Conservation (phyloP, 2,797 vertebrate species). For the Xenopus petersii region DNA sequence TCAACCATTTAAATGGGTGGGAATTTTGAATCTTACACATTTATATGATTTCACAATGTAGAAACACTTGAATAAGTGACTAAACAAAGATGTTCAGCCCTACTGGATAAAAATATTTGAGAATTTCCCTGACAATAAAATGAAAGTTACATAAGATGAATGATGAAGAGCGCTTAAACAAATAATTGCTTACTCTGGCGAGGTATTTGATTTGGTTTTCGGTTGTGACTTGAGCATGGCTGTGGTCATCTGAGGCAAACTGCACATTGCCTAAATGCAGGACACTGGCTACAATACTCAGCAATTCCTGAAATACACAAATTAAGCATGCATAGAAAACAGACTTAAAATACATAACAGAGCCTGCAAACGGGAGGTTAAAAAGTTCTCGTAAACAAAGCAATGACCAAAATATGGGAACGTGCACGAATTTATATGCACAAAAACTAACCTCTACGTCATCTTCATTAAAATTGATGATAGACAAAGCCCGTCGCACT, state of each 20-base stretch:
- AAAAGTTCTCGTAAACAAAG: too few species aligned
- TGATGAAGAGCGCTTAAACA: neutral
- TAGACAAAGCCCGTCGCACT: slow-evolving; percentile 81
- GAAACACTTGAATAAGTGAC: too few species aligned
- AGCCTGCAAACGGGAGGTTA: too few species aligned
- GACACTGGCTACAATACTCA: slow-evolving; percentile 92
- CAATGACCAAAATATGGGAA: too few species aligned
- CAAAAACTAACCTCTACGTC: slow-evolving; percentile 85
- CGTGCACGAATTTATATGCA: too few species aligned
- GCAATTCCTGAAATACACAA: slow-evolving; percentile 73
- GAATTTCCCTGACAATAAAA: too few species aligned
- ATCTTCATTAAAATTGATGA: slow-evolving; percentile 86
- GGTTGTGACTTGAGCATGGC: slow-evolving; percentile 80
- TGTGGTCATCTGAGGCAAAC: slow-evolving; percentile 83
- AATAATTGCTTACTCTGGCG: slow-evolving; percentile 76
- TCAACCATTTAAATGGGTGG: too few species aligned
- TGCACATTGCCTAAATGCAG: slow-evolving; percentile 93
- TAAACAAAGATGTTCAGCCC: too few species aligned
- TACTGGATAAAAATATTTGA: too few species aligned
- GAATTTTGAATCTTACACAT: too few species aligned
- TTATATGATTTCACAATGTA: too few species aligned
- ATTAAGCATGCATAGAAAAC: neutral
- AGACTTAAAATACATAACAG: too few species aligned
- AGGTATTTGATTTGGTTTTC: slow-evolving; percentile 95
- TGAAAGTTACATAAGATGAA: neutral